Conservation (phyloP, 2,113 vertebrate species). For the Irena cyanogastra region DNA sequence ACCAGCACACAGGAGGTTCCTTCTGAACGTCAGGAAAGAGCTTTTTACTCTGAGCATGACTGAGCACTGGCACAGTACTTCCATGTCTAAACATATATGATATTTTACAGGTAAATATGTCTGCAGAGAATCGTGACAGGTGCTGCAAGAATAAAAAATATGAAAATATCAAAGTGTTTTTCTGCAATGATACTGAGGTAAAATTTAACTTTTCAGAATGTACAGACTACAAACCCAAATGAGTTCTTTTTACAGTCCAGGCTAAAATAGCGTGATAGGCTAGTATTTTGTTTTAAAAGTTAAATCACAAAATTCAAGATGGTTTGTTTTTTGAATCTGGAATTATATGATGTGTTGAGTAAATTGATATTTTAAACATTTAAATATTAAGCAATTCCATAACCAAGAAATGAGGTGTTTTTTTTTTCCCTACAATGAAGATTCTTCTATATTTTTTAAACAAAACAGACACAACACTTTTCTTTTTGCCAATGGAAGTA, state of each 20-base stretch:
- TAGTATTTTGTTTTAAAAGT: not conserved
- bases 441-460: not conserved
- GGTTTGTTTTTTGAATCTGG: not conserved
- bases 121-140: conserved; percentile 11
- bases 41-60: not conserved
- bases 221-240: not conserved
- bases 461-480: not conserved
- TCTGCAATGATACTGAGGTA: conserved; percentile 61
- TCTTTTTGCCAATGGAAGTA: not conserved
- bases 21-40: not conserved
- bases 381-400: not conserved
- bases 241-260: not conserved
- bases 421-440: not conserved
- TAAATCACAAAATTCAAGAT: not conserved
- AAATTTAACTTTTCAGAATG: not conserved
- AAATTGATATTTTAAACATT: not conserved
- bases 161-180: not conserved
- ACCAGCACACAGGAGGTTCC: not conserved
- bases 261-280: not conserved
- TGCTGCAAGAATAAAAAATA: conserved; percentile 10
- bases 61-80: not conserved
- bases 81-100: not conserved
- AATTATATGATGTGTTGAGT: not conserved
- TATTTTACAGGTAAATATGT: conserved; percentile 59
- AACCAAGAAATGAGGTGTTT: not conserved